phyloP scores from a whole-genome alignment of 2,888 invertebrate genomes.

The Drosophila seclusa region DNA sequence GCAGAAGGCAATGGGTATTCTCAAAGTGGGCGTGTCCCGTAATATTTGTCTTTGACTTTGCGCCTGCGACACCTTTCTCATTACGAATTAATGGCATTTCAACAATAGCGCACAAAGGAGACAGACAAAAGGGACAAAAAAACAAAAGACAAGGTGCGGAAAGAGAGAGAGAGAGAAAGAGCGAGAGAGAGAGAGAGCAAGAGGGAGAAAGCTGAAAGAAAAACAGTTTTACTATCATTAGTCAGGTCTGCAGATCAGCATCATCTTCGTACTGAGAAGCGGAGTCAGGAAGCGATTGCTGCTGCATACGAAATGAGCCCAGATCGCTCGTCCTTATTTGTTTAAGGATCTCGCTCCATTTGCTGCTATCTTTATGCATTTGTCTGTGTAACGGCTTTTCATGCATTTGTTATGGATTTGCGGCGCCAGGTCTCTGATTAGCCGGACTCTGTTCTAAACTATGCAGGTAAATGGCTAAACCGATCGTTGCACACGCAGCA shows the following conservation, averaged over 20 bases:
- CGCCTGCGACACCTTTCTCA: slow-evolving; percentile 79
- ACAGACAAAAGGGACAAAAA: slow-evolving; percentile 41
- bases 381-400: slow-evolving; percentile 79
- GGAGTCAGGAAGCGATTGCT: slow-evolving; percentile 23
- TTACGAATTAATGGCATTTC: slow-evolving; percentile 81
- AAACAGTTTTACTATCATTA: slow-evolving; percentile 75
- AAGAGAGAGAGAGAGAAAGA: slow-evolving; percentile 33
- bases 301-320: slow-evolving; percentile 72
- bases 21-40: slow-evolving; percentile 58
- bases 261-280: slow-evolving; percentile 43
- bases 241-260: slow-evolving; percentile 51
- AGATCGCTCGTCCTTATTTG: slow-evolving; percentile 42
- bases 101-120: slow-evolving; percentile 45
- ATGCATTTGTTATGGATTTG: slow-evolving; percentile 76
- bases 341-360: slow-evolving; percentile 48
- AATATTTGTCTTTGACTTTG: slow-evolving; percentile 79
- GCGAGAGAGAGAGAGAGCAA: slow-evolving; percentile 20
- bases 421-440: slow-evolving; percentile 79
- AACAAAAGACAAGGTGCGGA: slow-evolving; percentile 51
- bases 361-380: slow-evolving; percentile 49
- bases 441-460: slow-evolving; percentile 16
- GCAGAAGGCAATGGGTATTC: slow-evolving; percentile 5
- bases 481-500: slow-evolving; percentile 37
- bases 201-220: slow-evolving; percentile 45
- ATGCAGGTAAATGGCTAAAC: slow-evolving; percentile 53